Evolutionary conservation across 30 jellyfish, hydroid and myxozoan genomes (phyloP).

Genomic region (Morbakka virulenta): DNA sequence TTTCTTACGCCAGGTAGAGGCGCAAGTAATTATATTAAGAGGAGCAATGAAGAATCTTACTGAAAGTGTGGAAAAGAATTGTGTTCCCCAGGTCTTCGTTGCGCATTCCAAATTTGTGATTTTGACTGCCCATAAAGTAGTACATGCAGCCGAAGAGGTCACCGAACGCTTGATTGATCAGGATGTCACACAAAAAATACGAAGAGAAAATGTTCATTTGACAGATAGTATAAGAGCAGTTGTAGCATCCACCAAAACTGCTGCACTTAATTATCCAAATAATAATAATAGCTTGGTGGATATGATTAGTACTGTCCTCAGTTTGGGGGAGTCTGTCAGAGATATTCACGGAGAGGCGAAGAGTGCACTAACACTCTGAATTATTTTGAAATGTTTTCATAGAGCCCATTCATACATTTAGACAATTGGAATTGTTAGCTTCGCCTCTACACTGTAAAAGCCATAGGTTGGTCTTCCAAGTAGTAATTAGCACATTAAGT

Average conservation of each 20-base stretch:
- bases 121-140: conserved; percentile 97
- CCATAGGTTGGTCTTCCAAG: no score
- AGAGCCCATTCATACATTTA: no score
- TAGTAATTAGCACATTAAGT: no score
- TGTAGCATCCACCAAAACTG: conserved; percentile 94
- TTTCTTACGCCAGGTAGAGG: conserved; percentile 92
- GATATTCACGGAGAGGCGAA: conserved; percentile 87
- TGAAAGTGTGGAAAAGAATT: conserved; percentile 90
- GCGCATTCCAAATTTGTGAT: conserved; percentile 93
- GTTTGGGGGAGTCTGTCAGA: conserved; percentile 94
- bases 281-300: conserved; percentile 79
- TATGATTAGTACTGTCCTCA: conserved; percentile 87
- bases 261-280: conserved; percentile 92
- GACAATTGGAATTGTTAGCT: no score
- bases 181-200: conserved; percentile 37
- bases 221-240: conserved; percentile 97
- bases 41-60: conserved; percentile 88
- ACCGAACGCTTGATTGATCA: conserved; percentile 50
- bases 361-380: conserved; percentile 78
- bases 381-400: no score
- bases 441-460: no score
- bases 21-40: conserved; percentile 87
- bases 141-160: conserved; percentile 91
- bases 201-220: conserved; percentile 71
- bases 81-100: conserved; percentile 84